Evolutionary conservation across 1,140 invertebrate genomes (phyloP).

Genomic region (Agraylea sexmaculata): DNA sequence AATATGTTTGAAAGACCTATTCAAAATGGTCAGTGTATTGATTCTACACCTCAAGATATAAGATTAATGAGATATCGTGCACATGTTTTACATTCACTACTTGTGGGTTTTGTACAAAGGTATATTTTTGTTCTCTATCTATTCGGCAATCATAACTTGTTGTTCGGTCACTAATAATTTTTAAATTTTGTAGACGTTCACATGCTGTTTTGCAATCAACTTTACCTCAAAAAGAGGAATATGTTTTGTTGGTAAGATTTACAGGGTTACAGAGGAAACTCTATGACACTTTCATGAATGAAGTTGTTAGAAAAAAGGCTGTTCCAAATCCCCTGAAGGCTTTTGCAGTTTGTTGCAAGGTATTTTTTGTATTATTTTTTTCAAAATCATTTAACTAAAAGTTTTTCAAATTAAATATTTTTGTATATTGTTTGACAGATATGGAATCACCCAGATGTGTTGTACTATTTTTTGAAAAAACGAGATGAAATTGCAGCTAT

Average conservation of each 20-base stretch:
- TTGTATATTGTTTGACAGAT: conserved; percentile 48
- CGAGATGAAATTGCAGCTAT: conserved; percentile 63
- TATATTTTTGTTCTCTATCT: conserved; percentile 17
- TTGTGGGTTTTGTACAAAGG: conserved; percentile 87
- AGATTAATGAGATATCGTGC: conserved; percentile 80
- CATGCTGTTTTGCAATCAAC: conserved; percentile 78
- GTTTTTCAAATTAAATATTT: conserved; percentile 2
- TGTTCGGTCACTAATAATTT: neutral
- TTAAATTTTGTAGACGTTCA: conserved; percentile 50
- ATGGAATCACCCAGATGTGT: conserved; percentile 97
- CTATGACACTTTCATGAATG: conserved; percentile 85
- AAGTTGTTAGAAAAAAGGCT: conserved; percentile 71
- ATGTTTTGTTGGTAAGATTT: conserved; percentile 80
- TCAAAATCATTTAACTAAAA: neutral
- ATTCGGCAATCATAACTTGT: neutral
- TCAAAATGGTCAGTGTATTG: conserved; percentile 88
- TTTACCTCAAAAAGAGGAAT: conserved; percentile 84
- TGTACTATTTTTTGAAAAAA: conserved; percentile 85
- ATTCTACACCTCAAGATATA: conserved; percentile 82
- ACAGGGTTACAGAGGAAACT: conserved; percentile 75
- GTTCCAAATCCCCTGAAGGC: conserved; percentile 94
- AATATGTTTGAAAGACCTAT: conserved; percentile 95
- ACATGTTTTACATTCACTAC: conserved; percentile 77
- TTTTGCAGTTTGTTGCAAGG: conserved; percentile 96
- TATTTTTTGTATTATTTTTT: conserved; percentile 24